Evolutionary conservation across 2,113 vertebrate genomes (phyloP).

Genomic region (Oriolus oriolus): DNA sequence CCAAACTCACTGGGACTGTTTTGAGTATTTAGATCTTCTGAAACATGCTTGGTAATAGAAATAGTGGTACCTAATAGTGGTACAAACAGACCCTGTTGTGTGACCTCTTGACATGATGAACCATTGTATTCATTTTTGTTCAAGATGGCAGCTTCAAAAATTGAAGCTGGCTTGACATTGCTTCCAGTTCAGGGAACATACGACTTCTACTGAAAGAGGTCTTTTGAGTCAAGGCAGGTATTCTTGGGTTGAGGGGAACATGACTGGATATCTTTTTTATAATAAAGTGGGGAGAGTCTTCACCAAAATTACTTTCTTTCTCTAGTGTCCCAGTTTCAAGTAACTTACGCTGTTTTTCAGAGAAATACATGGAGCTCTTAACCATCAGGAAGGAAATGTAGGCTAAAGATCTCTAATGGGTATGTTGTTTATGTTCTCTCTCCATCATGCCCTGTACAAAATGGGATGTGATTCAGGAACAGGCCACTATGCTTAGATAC

Average conservation of each 20-base stretch:
- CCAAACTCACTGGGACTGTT: not conserved
- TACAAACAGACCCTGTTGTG: not conserved
- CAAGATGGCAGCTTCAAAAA: not conserved
- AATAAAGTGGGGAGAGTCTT: not conserved
- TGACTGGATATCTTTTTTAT: not conserved
- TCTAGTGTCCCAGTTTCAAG: not conserved
- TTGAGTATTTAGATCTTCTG: not conserved
- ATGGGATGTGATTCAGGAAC: not conserved
- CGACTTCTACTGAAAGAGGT: not conserved
- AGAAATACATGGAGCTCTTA: not conserved
- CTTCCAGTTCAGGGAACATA: not conserved
- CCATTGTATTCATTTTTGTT: not conserved
- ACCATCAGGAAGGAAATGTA: not conserved
- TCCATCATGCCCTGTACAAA: fast-evolving
- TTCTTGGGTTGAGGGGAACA: not conserved
- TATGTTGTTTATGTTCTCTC: not conserved
- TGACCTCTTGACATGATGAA: not conserved
- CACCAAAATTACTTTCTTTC: fast-evolving
- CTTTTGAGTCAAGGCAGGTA: not conserved
- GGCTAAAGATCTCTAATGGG: not conserved
- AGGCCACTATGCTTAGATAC: not conserved
- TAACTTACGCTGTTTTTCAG: not conserved
- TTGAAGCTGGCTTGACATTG: not conserved
- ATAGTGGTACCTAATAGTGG: not conserved
- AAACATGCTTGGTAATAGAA: not conserved